Evolutionary conservation across 23 tunicate species (phyloP), one percentile per base, ranked within the genome.

Genomic region (Aplidium turbinatum): DNA sequence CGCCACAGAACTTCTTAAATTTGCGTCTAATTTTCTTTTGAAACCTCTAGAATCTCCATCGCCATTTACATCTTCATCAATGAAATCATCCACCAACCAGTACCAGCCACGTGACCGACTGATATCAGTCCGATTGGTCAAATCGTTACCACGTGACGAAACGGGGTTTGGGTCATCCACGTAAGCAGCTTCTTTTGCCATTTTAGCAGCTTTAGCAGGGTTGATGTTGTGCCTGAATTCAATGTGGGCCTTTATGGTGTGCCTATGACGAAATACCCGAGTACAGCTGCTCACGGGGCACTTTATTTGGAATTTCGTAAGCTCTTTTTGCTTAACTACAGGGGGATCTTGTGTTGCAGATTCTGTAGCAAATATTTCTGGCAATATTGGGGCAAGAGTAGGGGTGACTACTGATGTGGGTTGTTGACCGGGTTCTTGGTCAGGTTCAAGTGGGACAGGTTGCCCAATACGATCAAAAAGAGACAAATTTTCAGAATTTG

Each of bases 241-340:
- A 36, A 85, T 42, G 52, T 85, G 92, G 1, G 82, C 92, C 25
- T 57, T 61, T 7, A 85, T 67, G 3, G 92, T 85, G 66, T 85
- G 92, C 24, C 75, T 42, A 45, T 85, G 84, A 18, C 63, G 76
- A 48, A 66, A 85, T 6, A 52, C 33, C 19, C 84, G 75, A 7
- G 48, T 25, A 29, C 92, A 85, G 40, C 34, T 28, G 19, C 35
- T 39, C 9, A 78, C 70, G 0, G 92, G 92, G 52, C 92, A 85
- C 19, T n/a, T n/a, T n/a, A n/a, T n/a, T n/a, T n/a, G n/a, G n/a
- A n/a, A n/a, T n/a, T n/a, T n/a, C n/a, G n/a, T n/a, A n/a, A n/a
- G n/a, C n/a, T n/a, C n/a, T n/a, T n/a, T n/a, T n/a, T n/a, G n/a
- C n/a, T n/a, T n/a, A n/a, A n/a, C n/a, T n/a, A n/a, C n/a, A n/a